Evolutionary conservation across 2,113 vertebrate species (phyloP).

Genomic region (Emydocephalus ijimae): DNA sequence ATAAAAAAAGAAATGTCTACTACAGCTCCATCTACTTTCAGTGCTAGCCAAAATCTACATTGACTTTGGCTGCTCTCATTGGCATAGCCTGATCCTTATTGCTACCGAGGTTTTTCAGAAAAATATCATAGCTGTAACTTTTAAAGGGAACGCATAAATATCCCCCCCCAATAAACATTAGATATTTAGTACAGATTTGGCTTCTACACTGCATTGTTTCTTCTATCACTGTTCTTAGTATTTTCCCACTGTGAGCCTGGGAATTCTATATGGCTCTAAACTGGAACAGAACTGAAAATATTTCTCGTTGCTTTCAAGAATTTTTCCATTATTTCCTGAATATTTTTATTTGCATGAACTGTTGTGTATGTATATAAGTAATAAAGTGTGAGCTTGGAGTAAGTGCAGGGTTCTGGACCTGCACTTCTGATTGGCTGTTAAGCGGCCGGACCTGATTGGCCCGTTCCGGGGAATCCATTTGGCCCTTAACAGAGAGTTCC

Average conservation of each 20-base stretch:
- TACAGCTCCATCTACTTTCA: neutral
- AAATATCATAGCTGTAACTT: neutral
- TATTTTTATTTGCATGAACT: conserved; percentile 7
- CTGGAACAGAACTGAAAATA: neutral
- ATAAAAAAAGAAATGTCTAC: neutral
- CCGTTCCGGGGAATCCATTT: too few relatives aligned
- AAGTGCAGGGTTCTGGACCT: too few relatives aligned
- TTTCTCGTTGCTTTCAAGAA: neutral
- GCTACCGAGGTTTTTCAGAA: neutral
- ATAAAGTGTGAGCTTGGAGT: too few relatives aligned
- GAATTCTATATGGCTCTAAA: neutral
- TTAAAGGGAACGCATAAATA: neutral
- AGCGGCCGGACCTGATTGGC: too few relatives aligned
- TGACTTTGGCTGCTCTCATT: neutral
- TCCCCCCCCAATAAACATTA: neutral
- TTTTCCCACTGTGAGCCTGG: neutral
- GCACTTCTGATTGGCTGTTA: too few relatives aligned
- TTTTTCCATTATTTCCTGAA: conserved; percentile 9
- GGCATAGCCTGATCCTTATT: neutral
- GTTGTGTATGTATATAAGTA: too few relatives aligned
- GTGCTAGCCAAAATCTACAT: neutral
- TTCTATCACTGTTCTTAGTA: neutral
- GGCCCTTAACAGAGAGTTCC: too few relatives aligned
- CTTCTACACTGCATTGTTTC: neutral
- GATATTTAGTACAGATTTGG: neutral